Evolutionary conservation across 2,113 vertebrate species (phyloP).

Genomic region (Tetrax tetrax): DNA sequence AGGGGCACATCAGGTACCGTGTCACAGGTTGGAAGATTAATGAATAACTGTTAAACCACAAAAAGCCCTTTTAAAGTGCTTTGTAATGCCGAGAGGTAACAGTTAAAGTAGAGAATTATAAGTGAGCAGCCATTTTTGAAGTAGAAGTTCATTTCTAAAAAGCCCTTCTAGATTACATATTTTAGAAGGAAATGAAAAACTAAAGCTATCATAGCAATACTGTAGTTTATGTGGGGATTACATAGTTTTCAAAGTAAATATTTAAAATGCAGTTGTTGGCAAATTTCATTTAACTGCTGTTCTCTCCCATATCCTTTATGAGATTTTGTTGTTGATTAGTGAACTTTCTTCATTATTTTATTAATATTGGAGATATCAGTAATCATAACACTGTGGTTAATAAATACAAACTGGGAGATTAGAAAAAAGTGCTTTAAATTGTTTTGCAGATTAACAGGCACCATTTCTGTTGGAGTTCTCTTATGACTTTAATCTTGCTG

Average conservation of each 20-base stretch:
- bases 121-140: neutral
- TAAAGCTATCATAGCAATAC: neutral
- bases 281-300: neutral
- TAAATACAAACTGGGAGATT: constrained; percentile 18
- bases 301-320: neutral
- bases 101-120: neutral
- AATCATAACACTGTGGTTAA: constrained; percentile 28
- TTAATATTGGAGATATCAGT: neutral
- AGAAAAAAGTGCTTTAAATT: constrained; percentile 39
- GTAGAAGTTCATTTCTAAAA: neutral
- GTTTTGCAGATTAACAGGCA: constrained; percentile 44
- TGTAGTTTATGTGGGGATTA: neutral
- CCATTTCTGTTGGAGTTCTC: neutral
- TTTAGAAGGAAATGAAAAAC: constrained; percentile 29
- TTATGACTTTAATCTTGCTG: constrained; percentile 23
- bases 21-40: constrained; percentile 2
- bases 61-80: constrained; percentile 20
- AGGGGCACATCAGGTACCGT: neutral
- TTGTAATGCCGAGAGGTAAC: neutral
- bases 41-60: neutral
- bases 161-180: neutral
- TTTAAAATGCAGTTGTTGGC: neutral
- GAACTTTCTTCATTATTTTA: neutral
- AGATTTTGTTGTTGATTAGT: neutral
- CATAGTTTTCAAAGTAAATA: constrained; percentile 12